Percentiles rank a stretch among this genome's conserved stretches.
Conservation (phyloP, 2,797 vertebrate species). For the Lagodon rhomboides region DNA sequence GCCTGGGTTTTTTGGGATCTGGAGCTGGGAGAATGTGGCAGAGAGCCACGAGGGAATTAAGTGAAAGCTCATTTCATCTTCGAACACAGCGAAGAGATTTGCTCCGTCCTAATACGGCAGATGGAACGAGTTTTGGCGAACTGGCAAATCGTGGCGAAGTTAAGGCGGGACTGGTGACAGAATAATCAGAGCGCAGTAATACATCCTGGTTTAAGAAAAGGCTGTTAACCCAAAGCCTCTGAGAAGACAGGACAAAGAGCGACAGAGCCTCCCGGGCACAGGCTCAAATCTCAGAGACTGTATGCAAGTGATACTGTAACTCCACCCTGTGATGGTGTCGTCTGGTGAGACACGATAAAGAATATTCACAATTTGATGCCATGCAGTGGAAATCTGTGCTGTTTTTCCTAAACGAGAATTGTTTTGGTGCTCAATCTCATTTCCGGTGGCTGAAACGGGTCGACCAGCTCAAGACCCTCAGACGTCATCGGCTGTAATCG, state of each 20-base stretch:
- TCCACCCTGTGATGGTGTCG: not conserved
- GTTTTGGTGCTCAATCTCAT: not conserved
- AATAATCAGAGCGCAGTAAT: conserved; percentile 14
- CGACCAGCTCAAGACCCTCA: too few species aligned
- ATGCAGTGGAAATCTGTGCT: not conserved
- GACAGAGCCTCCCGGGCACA: conserved; percentile 13
- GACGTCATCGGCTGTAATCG: too few species aligned
- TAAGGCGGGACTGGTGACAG: conserved; percentile 7
- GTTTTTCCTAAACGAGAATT: not conserved
- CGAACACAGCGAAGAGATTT: conserved; percentile 13
- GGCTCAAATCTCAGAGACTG: conserved; percentile 35
- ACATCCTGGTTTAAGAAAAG: conserved; percentile 16
- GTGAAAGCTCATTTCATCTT: conserved; percentile 64
- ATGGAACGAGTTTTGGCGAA: conserved; percentile 43
- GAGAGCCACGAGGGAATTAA: conserved; percentile 51
- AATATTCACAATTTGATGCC: conserved; percentile 12
- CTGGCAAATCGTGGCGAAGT: conserved; percentile 21
- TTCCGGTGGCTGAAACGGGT: too few species aligned
- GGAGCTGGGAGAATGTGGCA: conserved; percentile 60
- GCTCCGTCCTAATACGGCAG: conserved; percentile 56
- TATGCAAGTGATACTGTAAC: conserved; percentile 36
- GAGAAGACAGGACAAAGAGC: conserved; percentile 23
- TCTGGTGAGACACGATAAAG: conserved; percentile 31
- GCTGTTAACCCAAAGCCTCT: conserved; percentile 36
- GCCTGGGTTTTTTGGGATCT: conserved; percentile 57